Conservation (phyloP, 2,888 invertebrate genomes). For the Nineta flava region DNA sequence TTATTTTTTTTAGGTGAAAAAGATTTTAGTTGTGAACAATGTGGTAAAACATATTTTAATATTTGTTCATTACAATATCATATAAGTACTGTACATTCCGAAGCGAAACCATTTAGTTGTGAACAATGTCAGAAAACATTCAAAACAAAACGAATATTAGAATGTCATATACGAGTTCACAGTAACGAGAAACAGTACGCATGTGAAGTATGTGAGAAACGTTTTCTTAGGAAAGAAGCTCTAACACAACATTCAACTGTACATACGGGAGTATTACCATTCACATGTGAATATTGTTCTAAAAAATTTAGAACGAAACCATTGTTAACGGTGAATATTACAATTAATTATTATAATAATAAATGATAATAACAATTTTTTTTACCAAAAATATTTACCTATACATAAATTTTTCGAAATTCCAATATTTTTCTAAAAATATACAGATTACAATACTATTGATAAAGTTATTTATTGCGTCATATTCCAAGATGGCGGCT, state of each 20-base stretch:
- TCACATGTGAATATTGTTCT: constrained; percentile 56
- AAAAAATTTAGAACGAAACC: constrained; percentile 63
- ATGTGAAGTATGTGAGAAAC: neutral
- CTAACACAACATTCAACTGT: neutral
- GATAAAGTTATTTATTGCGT: no score
- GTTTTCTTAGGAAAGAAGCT: neutral
- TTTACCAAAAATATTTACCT: no score
- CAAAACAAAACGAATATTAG: neutral
- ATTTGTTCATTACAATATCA: neutral
- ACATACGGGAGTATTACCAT: constrained; percentile 62
- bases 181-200: neutral
- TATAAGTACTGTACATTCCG: neutral
- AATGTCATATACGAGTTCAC: neutral
- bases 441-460: no score
- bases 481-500: no score
- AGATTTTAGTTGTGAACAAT: neutral
- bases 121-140: neutral
- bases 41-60: neutral
- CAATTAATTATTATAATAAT: no score
- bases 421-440: no score
- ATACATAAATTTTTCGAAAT: no score
- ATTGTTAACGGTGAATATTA: constrained; percentile 37
- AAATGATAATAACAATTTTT: no score
- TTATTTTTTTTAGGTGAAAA: neutral
- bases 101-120: neutral